Conservation (phyloP, 2,888 invertebrate genomes). For the Ptychoptera albimana region DNA sequence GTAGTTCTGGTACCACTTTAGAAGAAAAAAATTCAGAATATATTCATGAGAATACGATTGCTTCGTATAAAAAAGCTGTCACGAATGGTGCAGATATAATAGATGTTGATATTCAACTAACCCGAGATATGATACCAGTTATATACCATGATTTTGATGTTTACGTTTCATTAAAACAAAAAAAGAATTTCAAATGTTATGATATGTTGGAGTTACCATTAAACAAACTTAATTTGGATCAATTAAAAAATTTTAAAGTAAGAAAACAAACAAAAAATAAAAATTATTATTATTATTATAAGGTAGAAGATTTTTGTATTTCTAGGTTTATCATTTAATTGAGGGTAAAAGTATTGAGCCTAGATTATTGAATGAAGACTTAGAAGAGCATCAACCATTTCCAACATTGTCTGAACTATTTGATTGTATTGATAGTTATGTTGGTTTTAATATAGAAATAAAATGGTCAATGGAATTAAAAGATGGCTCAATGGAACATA, state of each 20-base stretch:
- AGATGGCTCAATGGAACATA: conserved; percentile 76
- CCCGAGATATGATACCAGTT: conserved; percentile 87
- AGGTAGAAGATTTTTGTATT: too few relatives aligned
- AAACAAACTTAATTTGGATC: conserved; percentile 81
- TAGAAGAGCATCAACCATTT: conserved; percentile 86
- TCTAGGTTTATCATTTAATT: conserved; percentile 62
- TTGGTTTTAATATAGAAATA: conserved; percentile 94
- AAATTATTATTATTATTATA: background rate
- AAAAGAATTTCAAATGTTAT: conserved; percentile 53
- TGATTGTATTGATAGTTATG: conserved; percentile 62
- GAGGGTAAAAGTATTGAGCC: conserved; percentile 60
- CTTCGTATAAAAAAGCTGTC: conserved; percentile 83
- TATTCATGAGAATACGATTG: conserved; percentile 93
- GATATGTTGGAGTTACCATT: conserved; percentile 86
- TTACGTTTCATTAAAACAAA: conserved; percentile 75
- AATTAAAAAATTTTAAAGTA: conserved; percentile 83
- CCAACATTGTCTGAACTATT: conserved; percentile 76
- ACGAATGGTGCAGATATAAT: conserved; percentile 93
- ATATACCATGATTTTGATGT: conserved; percentile 97
- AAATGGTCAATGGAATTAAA: conserved; percentile 88
- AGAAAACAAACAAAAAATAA: too few relatives aligned
- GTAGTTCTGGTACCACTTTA: conserved; percentile 88
- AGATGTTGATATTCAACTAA: conserved; percentile 96
- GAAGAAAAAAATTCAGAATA: conserved; percentile 26
- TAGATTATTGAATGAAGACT: conserved; percentile 64